These are phyloP conservation scores for Orchesella cincta DNA, from an alignment of 1,140 invertebrate species.

Conservation along the genomic window DNA sequence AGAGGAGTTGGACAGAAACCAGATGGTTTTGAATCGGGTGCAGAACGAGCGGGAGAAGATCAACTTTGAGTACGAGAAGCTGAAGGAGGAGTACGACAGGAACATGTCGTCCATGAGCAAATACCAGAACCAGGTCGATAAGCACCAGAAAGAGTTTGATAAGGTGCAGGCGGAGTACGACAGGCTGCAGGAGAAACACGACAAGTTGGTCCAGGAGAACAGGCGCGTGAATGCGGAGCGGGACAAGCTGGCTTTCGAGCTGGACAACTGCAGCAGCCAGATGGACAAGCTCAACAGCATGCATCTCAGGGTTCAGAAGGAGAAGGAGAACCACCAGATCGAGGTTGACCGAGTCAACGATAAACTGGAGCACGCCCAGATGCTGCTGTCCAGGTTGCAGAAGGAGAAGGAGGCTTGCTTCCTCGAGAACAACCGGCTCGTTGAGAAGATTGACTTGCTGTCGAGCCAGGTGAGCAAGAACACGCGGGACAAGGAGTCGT, in stretches of 20 bases:
- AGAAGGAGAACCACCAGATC: constrained; percentile 78
- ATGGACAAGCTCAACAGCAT: constrained; percentile 85
- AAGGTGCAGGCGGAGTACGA: constrained; percentile 89
- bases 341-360: constrained; percentile 83
- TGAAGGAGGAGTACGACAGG: constrained; percentile 85
- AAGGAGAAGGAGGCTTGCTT: constrained; percentile 82
- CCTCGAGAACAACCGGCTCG: constrained; percentile 76
- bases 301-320: constrained; percentile 81
- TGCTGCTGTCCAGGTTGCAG: constrained; percentile 73
- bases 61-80: constrained; percentile 79
- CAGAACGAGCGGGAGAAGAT: constrained; percentile 86
- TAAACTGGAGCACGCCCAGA: constrained; percentile 60
- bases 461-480: constrained; percentile 76
- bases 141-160: constrained; percentile 80
- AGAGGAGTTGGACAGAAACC: constrained; percentile 82
- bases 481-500: constrained; percentile 80
- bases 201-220: constrained; percentile 76
- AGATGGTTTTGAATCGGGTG: constrained; percentile 72
- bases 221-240: constrained; percentile 75
- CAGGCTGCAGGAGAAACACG: constrained; percentile 80
- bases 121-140: constrained; percentile 85
- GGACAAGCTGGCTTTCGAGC: constrained; percentile 84
- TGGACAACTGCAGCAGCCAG: constrained; percentile 84
- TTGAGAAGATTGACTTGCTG: constrained; percentile 76
- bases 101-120: constrained; percentile 85